Base-by-base conservation (phyloP, 2,113 vertebrate species). In the Cochlearius cochlearius region DNA sequence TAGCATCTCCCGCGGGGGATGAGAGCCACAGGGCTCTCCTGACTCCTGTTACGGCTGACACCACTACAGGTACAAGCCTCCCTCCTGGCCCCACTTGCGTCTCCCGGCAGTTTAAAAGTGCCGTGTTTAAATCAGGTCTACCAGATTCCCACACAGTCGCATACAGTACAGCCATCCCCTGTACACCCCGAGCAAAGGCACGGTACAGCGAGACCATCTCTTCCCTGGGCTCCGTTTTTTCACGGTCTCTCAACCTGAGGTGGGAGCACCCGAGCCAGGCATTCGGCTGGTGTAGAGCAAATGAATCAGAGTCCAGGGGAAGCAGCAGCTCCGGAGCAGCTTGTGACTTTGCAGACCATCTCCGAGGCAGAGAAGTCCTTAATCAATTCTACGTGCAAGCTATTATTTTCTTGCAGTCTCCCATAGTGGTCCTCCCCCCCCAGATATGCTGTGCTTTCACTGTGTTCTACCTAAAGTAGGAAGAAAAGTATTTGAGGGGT, bases 81-180 rank as follows among this genome's bases (percentile, higher is more conserved):
- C 36, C 15, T 9, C 49, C 47, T 27, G 34, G 11, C 19, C 60
- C 52, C 45, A 38, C 27, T 0, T 50, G 15, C 45, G 27, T 22
- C 53, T 76, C 68, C 49, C 45, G 18, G 0, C 2, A 14, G 38
- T 15, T 26, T 34, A 13, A 32, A 67, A 22, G 11, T 3, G 2
- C 4, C 32, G 10, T 9, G 43, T 60, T 79, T 36, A 39, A 71
- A 43, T 12, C 56, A 10, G 0, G 1, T 3, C 64, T 16, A 3
- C 7, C 12, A 8, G 23, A 18, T 7, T 12, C 38, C 63, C 62
- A 8, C 13, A 0, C 1, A 2, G 47, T 5, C 14, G 2, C 0
- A 1, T 3, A 2, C 45, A 20, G 59, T 0, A 2, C 68, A 50
- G n/a, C 25, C 8, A 4, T 7, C 2, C 53, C 64, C 62, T 14